Evolutionary conservation across 2,888 invertebrate genomes (phyloP), one percentile per base, ranked within the genome.

Genomic region (Crossocerus cetratus): DNA sequence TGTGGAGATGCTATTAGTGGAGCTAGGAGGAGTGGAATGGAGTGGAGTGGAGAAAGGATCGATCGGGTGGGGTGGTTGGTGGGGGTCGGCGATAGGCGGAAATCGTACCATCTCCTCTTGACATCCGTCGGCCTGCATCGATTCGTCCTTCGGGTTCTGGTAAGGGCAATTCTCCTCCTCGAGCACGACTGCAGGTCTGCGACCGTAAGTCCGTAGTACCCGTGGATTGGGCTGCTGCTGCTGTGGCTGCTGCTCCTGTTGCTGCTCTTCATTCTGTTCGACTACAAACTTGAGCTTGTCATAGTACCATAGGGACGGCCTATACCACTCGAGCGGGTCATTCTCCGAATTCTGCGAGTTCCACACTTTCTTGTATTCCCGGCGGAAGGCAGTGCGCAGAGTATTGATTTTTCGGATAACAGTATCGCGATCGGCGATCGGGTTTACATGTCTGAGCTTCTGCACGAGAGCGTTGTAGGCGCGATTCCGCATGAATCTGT

Each of bases 351-450:
- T 49, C 21, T 66, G 70, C 1, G 76, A 76, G 18, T 49, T 75
- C 0, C 72, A 57, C 21, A 80, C 77, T 44, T 79, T 82, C 23
- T 79, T 81, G 63, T 73, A 77, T 54, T 82, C 82, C 18, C 81
- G 61, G 3, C 81, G 69, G 22, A 82, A 81, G 20, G 81, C 81
- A 16, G 79, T 81, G 16, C 81, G 65, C 4, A 82, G 49, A 0
- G 79, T 79, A 61, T 82, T 81, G 53, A 82, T 82, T 58, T 82
- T 82, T 11, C 76, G 32, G 54, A 79, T 76, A 0, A 82, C 81
- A n/a, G 76, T 75, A 43, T 76, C 76, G 23, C 73, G 74, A 16
- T 79, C 74, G 2, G 82, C 82, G 0, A 66, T 0, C 20, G 76
- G 76, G 21, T 82, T 77, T 0, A 74, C 70, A 21, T 81, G 76